Percentiles rank a stretch among this genome's conserved stretches.
These are phyloP conservation scores for Falco novaeseelandiae DNA, from an alignment of 2,797 vertebrate genomes.

Conservation along the genomic window DNA sequence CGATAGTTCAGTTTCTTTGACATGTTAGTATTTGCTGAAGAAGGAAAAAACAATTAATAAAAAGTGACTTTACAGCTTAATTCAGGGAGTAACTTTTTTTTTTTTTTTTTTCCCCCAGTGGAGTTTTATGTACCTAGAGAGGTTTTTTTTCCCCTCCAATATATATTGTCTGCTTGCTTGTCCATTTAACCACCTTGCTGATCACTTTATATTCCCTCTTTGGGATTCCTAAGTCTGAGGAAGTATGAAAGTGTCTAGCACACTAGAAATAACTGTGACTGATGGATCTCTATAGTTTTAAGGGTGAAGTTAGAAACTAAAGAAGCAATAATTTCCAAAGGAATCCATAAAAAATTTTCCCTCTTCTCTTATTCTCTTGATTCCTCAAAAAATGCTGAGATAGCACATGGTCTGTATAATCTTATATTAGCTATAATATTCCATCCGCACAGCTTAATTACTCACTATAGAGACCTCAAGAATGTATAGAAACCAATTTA, in stretches of 20 bases:
- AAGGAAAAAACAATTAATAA: not conserved
- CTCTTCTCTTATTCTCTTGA: not conserved
- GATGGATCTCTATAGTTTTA: not conserved
- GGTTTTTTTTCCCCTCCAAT: not conserved
- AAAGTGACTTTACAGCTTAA: not conserved
- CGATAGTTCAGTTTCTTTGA: not conserved
- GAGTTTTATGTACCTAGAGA: not conserved
- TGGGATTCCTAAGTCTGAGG: not conserved
- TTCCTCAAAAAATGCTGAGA: not conserved
- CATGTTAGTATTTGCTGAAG: not conserved
- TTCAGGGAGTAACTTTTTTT: not conserved
- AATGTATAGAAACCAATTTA: not conserved
- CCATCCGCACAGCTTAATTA: not conserved
- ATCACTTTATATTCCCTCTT: not conserved
- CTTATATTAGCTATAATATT: not conserved
- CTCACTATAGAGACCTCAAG: not conserved
- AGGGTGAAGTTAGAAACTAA: not conserved
- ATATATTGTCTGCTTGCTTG: not conserved
- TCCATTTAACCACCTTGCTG: not conserved
- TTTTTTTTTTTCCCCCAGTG: not conserved
- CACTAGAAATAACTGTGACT: not conserved
- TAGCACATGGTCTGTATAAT: not conserved
- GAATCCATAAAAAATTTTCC: not conserved
- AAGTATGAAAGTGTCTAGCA: not conserved
- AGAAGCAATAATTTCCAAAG: not conserved